Base-by-base conservation (phyloP, 2,797 vertebrate genomes). In the Channallabes apus region DNA sequence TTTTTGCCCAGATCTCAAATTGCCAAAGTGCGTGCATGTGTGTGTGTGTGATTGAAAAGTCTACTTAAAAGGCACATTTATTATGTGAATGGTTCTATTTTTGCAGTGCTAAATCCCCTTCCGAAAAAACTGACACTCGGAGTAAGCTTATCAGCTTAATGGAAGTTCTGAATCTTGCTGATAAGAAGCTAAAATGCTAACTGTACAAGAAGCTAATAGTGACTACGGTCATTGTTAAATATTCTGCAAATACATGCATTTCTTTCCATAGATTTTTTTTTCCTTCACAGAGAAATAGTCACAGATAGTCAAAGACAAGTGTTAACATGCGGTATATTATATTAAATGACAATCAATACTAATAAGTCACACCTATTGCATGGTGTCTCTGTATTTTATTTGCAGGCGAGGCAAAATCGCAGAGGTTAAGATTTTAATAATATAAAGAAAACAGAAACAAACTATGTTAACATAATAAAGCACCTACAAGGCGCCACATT, bases 1-100 rank as follows among this genome's bases (percentile, higher is more conserved):
- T 68, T 73, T 83, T 71, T 64, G 51, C 65, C 61, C 14, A 2
- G 56, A 82, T 84, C 73, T 81, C 68, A 85, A 81, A 82, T 82
- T 84, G 71, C 32, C 65, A 64, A 32, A 18, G 61, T 6, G 3
- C 58, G 75, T 78, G 54, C 56, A 46, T 58, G 27, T 59, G 54
- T 35, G 56, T 38, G 29, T n/a, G 76, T 17, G 58, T 38, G 71
- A 64, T 72, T 24, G 73, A 78, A 58, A 69, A 58, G 62, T 78
- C 22, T 54, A 78, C 54, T 38, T 35, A 64, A 73, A 80, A 65
- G n/a, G 67, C 68, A 73, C 27, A 51, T 51, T 35, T 85, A 71
- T 51, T 59, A 61, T 80, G 11, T 56, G 56, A 80, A 79, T n/a
- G 58, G 76, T 20, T 41, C 6, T 20, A 17, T 46, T 27, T 6